Base-by-base conservation (phyloP, 2,888 invertebrate species). In the Drosophila koepferae region DNA sequence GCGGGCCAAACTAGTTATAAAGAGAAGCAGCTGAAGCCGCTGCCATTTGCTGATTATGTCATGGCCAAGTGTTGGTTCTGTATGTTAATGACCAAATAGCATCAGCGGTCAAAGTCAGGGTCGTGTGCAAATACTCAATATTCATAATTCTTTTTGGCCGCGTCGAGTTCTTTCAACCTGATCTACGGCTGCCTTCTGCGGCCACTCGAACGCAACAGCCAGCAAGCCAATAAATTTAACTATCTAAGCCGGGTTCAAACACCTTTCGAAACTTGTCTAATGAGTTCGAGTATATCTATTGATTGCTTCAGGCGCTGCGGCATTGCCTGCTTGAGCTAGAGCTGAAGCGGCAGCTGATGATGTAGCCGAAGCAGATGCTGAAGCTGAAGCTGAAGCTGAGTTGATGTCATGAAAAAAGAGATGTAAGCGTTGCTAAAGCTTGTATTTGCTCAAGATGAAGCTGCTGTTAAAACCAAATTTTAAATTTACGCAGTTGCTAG, bases 231-330 rank as follows among this genome's bases (percentile, higher is more conserved):
- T 76, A 61, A 58, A 63, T 71, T 66, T 18, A 69, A 28, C 63
- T 51, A 51, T 49, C 18, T 10, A 14, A 60, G 63, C 62, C 71
- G 88, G 73, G 85, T 87, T 86, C 85, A 89, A 87, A 82, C 88
- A 85, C 90, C 90, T 86, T 85, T 85, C 73, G 49, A 76, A 81
- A 74, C 80, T 74, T 85, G 88, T 82, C 79, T 84, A 84, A 81
- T 86, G 89, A 86, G 83, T 72, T 80, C 55, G 78, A 72, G 65
- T 67, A 72, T 77, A 72, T 77, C 60, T 70, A 83, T 81, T 81
- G 80, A 61, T 72, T 72, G 82, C 72, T 74, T 74, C 60, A 41
- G 72, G 72, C 60, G 49, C 0, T 8, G 40, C 9, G 34, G 14
- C 6, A 43, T 14, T 14, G 43, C 7, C 12, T 12, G 18, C 28